phyloP scores from a whole-genome alignment of 2,888 invertebrate genomes.

The Lithophane semibrunnea region DNA sequence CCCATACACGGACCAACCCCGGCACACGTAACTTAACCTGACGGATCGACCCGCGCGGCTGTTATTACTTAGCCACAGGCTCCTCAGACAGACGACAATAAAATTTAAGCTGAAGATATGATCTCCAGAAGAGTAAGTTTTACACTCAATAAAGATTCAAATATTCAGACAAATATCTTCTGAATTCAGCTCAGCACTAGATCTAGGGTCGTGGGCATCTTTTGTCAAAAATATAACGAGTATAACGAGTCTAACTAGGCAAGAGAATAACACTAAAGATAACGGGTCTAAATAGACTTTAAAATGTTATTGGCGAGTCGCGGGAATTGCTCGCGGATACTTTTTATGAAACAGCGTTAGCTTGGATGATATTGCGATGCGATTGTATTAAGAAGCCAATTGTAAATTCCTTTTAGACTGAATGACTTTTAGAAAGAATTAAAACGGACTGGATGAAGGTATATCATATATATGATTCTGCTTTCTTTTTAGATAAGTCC shows the following conservation, averaged over 20 bases:
- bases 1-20: no score
- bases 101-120: neutral
- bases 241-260: constrained; percentile 59
- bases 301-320: constrained; percentile 76
- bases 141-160: constrained; percentile 37
- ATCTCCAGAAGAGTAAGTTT: neutral
- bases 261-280: constrained; percentile 72
- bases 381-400: constrained; percentile 1
- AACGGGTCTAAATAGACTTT: constrained; percentile 74
- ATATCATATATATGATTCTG: neutral
- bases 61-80: no score
- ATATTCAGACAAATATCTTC: constrained; percentile 18
- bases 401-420: neutral
- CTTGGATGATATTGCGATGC: constrained; percentile 19
- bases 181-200: constrained; percentile 52
- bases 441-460: neutral
- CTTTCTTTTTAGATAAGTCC: neutral
- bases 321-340: constrained; percentile 51
- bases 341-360: constrained; percentile 51
- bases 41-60: no score
- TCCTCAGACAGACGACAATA: neutral
- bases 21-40: no score
- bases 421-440: neutral
- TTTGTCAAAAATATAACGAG: constrained; percentile 68
- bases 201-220: constrained; percentile 69